phyloP scores from a whole-genome alignment of 2,797 vertebrate genomes.

The Pachyuromys duprasi region DNA sequence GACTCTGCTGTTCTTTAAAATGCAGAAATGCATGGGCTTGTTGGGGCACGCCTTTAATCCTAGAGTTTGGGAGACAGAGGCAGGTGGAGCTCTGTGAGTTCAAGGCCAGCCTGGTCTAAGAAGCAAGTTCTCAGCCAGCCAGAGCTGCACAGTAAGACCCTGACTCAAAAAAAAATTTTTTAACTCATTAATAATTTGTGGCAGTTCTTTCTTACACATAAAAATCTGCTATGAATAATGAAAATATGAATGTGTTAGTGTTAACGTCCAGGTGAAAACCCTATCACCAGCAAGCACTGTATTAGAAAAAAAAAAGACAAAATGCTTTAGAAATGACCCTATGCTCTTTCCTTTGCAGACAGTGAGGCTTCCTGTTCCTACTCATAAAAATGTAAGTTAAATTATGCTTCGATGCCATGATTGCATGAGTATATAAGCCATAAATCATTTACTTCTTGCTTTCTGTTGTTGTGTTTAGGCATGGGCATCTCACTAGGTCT shows the following conservation, averaged over 20 bases:
- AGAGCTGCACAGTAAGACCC: not conserved
- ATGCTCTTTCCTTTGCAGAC: slow-evolving; percentile 82
- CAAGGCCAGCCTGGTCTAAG: not conserved
- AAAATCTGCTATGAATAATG: slow-evolving; percentile 5
- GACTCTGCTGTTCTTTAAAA: not conserved
- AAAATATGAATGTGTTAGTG: not conserved
- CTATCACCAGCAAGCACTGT: not conserved
- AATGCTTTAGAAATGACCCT: slow-evolving; percentile 46
- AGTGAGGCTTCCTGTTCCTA: slow-evolving; percentile 84
- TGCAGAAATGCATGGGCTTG: not conserved
- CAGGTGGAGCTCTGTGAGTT: not conserved
- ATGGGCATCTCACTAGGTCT: not conserved
- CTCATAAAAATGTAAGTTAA: slow-evolving; percentile 85
- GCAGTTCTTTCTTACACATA: not conserved
- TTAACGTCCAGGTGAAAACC: not conserved
- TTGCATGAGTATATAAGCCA: not conserved
- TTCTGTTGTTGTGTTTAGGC: not conserved
- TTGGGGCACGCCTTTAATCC: not conserved
- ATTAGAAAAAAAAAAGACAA: not conserved
- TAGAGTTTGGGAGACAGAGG: not conserved
- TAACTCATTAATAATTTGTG: not conserved
- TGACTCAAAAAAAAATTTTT: not conserved
- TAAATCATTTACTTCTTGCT: not conserved
- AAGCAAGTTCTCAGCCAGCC: not conserved
- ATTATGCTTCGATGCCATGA: slow-evolving; percentile 46